Conservation (phyloP, 2,797 vertebrate genomes). For the Smutsia temminckii region DNA sequence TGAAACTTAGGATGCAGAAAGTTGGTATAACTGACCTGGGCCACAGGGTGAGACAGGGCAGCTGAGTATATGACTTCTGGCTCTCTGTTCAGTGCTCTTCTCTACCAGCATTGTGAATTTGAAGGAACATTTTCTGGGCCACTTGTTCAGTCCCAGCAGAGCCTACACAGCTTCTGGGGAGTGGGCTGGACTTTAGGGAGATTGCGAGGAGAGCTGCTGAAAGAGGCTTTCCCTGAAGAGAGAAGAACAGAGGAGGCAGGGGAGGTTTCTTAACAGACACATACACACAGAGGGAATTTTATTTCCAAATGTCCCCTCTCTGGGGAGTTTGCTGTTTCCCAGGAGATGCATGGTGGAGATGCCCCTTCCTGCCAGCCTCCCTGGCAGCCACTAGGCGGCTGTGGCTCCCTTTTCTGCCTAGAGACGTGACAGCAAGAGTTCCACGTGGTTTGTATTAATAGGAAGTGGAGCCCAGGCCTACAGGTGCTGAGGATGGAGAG, state of each 20-base stretch:
- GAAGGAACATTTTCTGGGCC: background rate
- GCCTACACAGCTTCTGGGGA: background rate
- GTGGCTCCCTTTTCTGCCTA: slow-evolving; percentile 69
- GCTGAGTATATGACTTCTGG: background rate
- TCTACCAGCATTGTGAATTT: background rate
- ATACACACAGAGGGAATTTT: slow-evolving; percentile 45
- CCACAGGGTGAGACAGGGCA: background rate
- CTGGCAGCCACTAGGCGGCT: slow-evolving; percentile 77
- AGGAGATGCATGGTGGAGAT: slow-evolving; percentile 60
- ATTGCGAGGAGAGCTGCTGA: background rate
- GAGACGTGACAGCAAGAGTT: slow-evolving; percentile 38
- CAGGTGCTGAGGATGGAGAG: background rate
- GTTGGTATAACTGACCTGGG: background rate
- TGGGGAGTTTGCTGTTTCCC: slow-evolving; percentile 56
- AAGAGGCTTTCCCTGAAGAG: slow-evolving; percentile 31
- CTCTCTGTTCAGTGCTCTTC: background rate
- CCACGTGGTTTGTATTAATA: slow-evolving; percentile 56
- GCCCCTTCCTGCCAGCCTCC: slow-evolving; percentile 68
- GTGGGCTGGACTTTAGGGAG: background rate
- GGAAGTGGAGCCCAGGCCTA: slow-evolving; percentile 31
- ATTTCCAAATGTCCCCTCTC: slow-evolving; percentile 63
- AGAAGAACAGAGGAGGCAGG: background rate
- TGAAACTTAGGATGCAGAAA: background rate
- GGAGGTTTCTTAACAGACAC: background rate
- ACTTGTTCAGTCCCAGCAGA: background rate